Percentiles rank a stretch among this genome's conserved stretches.
These are phyloP conservation scores for Herminia tarsipennalis DNA, from an alignment of 2,888 invertebrate species.

Conservation along the genomic window DNA sequence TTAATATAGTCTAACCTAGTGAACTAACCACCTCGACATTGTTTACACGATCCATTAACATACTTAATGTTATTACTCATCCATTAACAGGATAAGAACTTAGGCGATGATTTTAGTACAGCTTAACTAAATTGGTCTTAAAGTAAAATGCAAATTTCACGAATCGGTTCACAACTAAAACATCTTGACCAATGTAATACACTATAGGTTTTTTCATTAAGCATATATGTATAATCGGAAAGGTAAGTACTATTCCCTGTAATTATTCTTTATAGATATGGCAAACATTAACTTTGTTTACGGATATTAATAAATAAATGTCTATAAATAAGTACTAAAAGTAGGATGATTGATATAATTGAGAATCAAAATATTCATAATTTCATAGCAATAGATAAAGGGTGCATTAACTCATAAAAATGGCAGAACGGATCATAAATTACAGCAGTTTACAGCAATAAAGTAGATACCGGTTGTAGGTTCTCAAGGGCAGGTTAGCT, in stretches of 20 bases:
- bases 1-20: slow-evolving; percentile 28
- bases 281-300: slow-evolving; percentile 10
- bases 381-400: slow-evolving; percentile 37
- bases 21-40: slow-evolving; percentile 30
- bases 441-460: slow-evolving; percentile 44
- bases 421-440: slow-evolving; percentile 48
- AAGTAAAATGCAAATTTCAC: too few species aligned
- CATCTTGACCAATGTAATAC: too few species aligned
- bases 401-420: slow-evolving; percentile 50
- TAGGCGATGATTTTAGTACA: too few species aligned
- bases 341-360: slow-evolving; percentile 12
- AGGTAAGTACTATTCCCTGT: too few species aligned
- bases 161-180: too few species aligned
- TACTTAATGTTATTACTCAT: slow-evolving; percentile 19
- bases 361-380: slow-evolving; percentile 16
- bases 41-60: slow-evolving; percentile 27
- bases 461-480: slow-evolving; percentile 37
- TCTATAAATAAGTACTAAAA: slow-evolving; percentile 5
- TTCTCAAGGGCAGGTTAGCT: slow-evolving; percentile 48
- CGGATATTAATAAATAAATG: neutral
- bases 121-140: too few species aligned
- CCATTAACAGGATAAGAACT: slow-evolving; percentile 11
- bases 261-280: too few species aligned
- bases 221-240: too few species aligned
- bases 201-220: too few species aligned